Conservation (phyloP, 53 echinoderm and acorn worm genomes). For the Holothuria scabra region DNA sequence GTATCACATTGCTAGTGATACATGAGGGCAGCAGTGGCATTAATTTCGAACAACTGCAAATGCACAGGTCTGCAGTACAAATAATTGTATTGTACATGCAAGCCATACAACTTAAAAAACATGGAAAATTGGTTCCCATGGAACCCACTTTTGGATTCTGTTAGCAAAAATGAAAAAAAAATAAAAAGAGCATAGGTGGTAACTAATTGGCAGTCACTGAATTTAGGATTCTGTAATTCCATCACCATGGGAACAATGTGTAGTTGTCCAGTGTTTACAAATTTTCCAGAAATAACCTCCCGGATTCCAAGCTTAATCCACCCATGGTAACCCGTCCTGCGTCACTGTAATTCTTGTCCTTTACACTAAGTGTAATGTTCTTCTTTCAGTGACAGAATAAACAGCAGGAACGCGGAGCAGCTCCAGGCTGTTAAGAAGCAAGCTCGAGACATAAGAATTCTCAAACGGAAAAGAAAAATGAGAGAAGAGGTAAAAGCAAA, state of each 20-base stretch:
- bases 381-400: not conserved
- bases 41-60: too few relatives aligned
- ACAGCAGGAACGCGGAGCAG: not conserved
- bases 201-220: not conserved
- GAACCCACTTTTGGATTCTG: too few relatives aligned
- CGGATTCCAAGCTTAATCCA: not conserved
- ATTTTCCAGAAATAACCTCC: not conserved
- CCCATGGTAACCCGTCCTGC: not conserved
- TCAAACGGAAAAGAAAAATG: conserved; percentile 29
- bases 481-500: not conserved
- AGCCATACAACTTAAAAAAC: too few relatives aligned
- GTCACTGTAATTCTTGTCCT: too few relatives aligned
- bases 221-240: not conserved
- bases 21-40: too few relatives aligned
- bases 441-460: conserved; percentile 14
- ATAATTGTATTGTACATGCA: too few relatives aligned
- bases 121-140: too few relatives aligned
- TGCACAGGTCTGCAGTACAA: too few relatives aligned
- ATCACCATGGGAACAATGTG: not conserved
- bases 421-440: conserved; percentile 25
- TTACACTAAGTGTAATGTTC: too few relatives aligned
- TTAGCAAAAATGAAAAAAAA: too few relatives aligned
- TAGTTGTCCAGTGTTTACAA: not conserved
- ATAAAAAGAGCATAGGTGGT: too few relatives aligned
- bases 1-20: too few relatives aligned